These are phyloP conservation scores for Drosophila austrosaltans DNA, from an alignment of 2,888 invertebrate species.

Conservation along the genomic window DNA sequence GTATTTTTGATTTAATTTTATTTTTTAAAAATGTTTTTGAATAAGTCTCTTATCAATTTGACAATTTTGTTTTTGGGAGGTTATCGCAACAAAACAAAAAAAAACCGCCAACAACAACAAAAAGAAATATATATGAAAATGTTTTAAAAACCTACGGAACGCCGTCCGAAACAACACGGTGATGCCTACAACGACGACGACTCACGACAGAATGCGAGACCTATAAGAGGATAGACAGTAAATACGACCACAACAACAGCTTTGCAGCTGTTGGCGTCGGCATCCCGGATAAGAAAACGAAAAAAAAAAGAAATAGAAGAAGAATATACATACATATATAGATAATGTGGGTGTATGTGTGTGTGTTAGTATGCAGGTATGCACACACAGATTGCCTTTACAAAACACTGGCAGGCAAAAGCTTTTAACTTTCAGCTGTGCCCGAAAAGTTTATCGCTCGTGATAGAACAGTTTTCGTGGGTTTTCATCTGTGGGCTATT, in stretches of 20 bases:
- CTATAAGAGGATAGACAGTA: not conserved
- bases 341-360: constrained; percentile 14
- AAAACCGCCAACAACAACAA: constrained; percentile 37
- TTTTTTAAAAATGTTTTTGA: not conserved
- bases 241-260: not conserved
- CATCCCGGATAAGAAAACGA: not conserved
- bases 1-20: not conserved
- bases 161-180: constrained; percentile 37
- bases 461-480: constrained; percentile 17
- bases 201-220: constrained; percentile 52
- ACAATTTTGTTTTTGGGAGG: not conserved
- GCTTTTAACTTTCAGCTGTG: constrained; percentile 63
- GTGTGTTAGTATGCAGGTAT: constrained; percentile 8
- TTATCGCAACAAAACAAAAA: constrained; percentile 29
- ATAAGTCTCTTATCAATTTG: not conserved
- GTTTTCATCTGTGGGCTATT: not conserved
- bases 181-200: constrained; percentile 59
- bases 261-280: no score
- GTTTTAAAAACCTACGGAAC: constrained; percentile 35
- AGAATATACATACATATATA: constrained; percentile 26
- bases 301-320: constrained; percentile 4
- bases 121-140: constrained; percentile 20
- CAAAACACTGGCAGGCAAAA: constrained; percentile 57
- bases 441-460: constrained; percentile 29
- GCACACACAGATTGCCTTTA: constrained; percentile 12